phyloP scores from a whole-genome alignment of 1,140 invertebrate species.

The Drosophila arizonae region DNA sequence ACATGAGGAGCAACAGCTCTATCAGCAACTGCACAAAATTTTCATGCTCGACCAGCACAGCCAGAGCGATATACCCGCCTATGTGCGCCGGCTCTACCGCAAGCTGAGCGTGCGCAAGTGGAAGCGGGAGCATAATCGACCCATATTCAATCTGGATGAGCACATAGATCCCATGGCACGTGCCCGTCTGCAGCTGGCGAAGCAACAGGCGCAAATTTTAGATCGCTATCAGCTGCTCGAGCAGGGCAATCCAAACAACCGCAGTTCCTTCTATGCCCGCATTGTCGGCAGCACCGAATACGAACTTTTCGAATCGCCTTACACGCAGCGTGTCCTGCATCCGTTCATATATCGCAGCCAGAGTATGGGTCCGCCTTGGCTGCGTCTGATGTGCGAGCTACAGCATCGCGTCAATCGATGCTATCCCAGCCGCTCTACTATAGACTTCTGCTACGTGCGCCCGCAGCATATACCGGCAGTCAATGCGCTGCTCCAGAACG shows the following conservation, averaged over 20 bases:
- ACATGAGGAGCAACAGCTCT: slow-evolving; percentile 85
- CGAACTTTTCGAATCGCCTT: slow-evolving; percentile 79
- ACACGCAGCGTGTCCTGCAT: slow-evolving; percentile 73
- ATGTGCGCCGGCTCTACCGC: slow-evolving; percentile 84
- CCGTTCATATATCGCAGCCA: slow-evolving; percentile 78
- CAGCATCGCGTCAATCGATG: slow-evolving; percentile 70
- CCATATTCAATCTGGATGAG: slow-evolving; percentile 85
- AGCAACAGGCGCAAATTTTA: slow-evolving; percentile 74
- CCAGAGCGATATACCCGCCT: slow-evolving; percentile 70
- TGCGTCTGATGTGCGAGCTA: slow-evolving; percentile 78
- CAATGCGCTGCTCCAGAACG: slow-evolving; percentile 91
- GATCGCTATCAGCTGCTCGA: slow-evolving; percentile 83
- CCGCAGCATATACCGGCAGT: slow-evolving; percentile 94
- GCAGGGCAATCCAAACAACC: slow-evolving; percentile 36
- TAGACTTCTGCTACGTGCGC: slow-evolving; percentile 94
- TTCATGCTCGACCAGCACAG: slow-evolving; percentile 46
- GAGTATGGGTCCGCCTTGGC: slow-evolving; percentile 66
- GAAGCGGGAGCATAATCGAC: slow-evolving; percentile 85
- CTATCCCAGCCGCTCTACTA: slow-evolving; percentile 83
- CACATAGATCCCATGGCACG: slow-evolving; percentile 48
- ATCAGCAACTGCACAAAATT: slow-evolving; percentile 82
- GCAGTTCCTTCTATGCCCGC: slow-evolving; percentile 65
- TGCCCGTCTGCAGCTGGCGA: slow-evolving; percentile 35
- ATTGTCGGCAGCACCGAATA: slow-evolving; percentile 62
- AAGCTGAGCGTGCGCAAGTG: slow-evolving; percentile 86